Evolutionary conservation across 1,140 invertebrate species (phyloP), one percentile per base, ranked within the genome.

Genomic region (Rhopalosiphum maidis): DNA sequence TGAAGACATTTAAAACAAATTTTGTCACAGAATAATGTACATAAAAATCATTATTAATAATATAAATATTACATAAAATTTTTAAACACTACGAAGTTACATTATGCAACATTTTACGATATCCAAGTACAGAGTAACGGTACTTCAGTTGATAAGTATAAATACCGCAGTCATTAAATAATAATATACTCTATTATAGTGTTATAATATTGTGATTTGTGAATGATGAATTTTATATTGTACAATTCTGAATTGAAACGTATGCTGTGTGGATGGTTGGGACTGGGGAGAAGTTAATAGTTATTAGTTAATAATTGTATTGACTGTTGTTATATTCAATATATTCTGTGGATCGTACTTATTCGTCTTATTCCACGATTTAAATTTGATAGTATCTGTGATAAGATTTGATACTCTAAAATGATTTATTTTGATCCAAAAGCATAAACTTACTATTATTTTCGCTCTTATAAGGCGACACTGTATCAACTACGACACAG

Each of bases 1-100:
- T 94, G 91, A 93, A 54, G 77, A 86, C 77, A 93, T 93, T 92
- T 77, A 22, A 48, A 46, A 46, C n/a, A 41, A 90, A 30, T 90
- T 55, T 60, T 3, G 7, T 30, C 25, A 41, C 21, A 41, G 18
- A 23, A 90, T 60, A 90, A 90, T 54, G 30, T 41, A 60, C 15
- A 46, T 82, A 82, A 82, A 82, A 35, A 77, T 46, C 55, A 91
- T 91, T n/a, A 48, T 82, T 43, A 43, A 30, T 77, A 46, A 37
- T 60, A 60, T 0, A 90, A 83, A 22, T 83, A 83, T 23, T 9
- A 9, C 37, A 37, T 37, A 83, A 37, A 37, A 83, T 4, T 30
- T 68, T 68, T 68, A 25, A 68, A 68, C 30, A 77, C 60, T 77
- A 77, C 30, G 18, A 77, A 77, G 30, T 77, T 18, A 77, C 25